Evolutionary conservation across 2,888 invertebrate genomes (phyloP), one percentile per base, ranked within the genome.

Genomic region (Tridacna gigas): DNA sequence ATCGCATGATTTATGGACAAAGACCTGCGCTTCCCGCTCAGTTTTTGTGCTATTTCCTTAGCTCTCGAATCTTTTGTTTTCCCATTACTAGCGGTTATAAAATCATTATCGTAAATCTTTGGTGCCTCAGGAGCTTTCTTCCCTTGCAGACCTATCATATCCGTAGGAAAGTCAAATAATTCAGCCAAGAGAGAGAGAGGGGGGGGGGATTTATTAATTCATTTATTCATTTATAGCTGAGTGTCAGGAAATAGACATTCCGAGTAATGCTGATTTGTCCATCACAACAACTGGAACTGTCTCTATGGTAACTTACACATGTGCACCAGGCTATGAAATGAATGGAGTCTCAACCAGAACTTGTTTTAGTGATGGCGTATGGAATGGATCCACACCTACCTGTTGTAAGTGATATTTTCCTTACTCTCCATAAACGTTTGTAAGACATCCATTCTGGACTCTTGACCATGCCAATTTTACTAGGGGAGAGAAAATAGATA

Each of bases 301-400:
- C 9, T 80, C 86, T 0, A 65, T 67, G 45, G 86, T 78, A n/a
- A 78, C 67, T 20, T 86, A 78, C 47, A n/a, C 78, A 22, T 86
- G 86, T 47, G 65, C 51, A 20, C 13, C 66, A 13, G 83, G 79
- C 7, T 86, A 86, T 77, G 45, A 71, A 47, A 60, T 80, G 26
- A 67, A 60, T 22, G 86, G 86, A n/a, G 48, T 28, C 4, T 37
- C 45, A 11, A 47, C 26, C n/a, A 51, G 80, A 26, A 73, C 65
- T 9, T 86, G 86, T 56, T 25, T 45, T 15, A n/a, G 67, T 2
- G 73, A 74, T 37, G 83, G 86, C 0, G 37, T 67, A 13, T 86
- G 86, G 86, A 71, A 74, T 26, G 28, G 61, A 11, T 15, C 65
- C 18, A 45, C 78, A 12, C 86, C 86, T 20, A 76, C 75, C 11